These are phyloP conservation scores for Bombus consobrinus DNA, from an alignment of 1,140 invertebrate species.

Conservation along the genomic window DNA sequence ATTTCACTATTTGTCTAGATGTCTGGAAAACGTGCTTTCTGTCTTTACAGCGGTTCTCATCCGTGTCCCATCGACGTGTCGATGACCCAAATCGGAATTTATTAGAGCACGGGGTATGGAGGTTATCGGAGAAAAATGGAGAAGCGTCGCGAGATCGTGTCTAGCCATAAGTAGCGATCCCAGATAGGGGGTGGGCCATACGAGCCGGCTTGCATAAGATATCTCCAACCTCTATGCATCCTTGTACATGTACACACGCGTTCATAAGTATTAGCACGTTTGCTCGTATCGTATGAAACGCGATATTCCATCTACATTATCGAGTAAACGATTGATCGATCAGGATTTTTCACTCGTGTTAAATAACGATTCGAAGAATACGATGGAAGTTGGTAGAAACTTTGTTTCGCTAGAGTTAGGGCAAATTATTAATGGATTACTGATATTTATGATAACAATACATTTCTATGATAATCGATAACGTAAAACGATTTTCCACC, in stretches of 20 bases:
- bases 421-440: too few species aligned
- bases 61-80: constrained; percentile 23
- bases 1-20: background rate
- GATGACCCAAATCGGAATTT: constrained; percentile 64
- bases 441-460: too few species aligned
- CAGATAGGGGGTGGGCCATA: constrained; percentile 44
- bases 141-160: constrained; percentile 59
- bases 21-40: background rate
- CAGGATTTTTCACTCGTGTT: background rate
- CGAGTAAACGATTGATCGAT: background rate
- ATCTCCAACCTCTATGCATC: constrained; percentile 1
- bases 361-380: background rate
- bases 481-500: too few species aligned
- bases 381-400: background rate
- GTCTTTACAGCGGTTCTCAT: background rate
- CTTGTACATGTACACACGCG: background rate
- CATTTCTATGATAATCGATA: too few species aligned
- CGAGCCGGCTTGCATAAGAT: constrained; percentile 12
- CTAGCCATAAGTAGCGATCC: constrained; percentile 67
- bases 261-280: background rate
- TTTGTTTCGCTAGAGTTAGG: background rate
- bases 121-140: constrained; percentile 63
- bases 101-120: constrained; percentile 51
- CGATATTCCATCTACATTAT: background rate
- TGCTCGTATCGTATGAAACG: background rate